phyloP scores from a whole-genome alignment of 1,140 invertebrate genomes.

The Rhopalosiphum padi region DNA sequence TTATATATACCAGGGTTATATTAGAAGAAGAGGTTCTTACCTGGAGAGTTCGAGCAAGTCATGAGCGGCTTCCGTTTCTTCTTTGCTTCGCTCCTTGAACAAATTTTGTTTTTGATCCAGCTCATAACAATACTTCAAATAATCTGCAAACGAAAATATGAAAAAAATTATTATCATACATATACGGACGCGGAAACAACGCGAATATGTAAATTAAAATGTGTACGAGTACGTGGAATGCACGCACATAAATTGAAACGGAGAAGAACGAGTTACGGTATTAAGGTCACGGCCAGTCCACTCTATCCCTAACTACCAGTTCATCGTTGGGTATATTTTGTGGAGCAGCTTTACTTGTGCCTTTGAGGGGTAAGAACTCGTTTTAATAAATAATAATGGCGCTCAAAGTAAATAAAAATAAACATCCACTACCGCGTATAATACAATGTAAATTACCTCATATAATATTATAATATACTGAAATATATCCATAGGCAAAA shows the following conservation, averaged over 20 bases:
- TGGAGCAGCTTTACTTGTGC: not conserved
- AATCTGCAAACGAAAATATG: constrained; percentile 10
- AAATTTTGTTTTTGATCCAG: constrained; percentile 60
- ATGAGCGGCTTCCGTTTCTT: constrained; percentile 85
- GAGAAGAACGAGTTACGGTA: not conserved
- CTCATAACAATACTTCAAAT: constrained; percentile 51
- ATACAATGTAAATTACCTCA: not conserved
- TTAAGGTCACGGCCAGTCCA: not conserved
- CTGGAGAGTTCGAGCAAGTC: constrained; percentile 81
- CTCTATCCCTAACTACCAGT: not conserved
- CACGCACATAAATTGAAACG: not conserved
- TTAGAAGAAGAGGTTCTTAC: not conserved
- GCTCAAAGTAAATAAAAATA: not conserved
- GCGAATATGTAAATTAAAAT: not conserved
- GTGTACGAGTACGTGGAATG: no score
- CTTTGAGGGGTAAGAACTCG: not conserved
- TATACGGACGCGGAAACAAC: not conserved
- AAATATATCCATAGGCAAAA: not conserved
- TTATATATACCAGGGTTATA: not conserved
- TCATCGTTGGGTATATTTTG: not conserved
- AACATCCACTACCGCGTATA: not conserved
- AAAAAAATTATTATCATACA: not conserved
- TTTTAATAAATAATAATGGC: not conserved
- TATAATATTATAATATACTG: not conserved
- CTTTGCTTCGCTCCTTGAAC: constrained; percentile 72